Evolutionary conservation across 2,113 vertebrate genomes (phyloP).

Genomic region (human (Homo sapiens)): GRCh38 chr5:136244001-136244500

Average conservation of each 20-base stretch:
- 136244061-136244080: neutral
- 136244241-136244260: too few relatives aligned
- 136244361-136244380: neutral
- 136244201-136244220: too few relatives aligned
- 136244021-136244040: neutral
- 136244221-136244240: too few relatives aligned
- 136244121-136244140: too few relatives aligned
- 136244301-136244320: too few relatives aligned
- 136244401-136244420: neutral
- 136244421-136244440: neutral
- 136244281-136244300: too few relatives aligned
- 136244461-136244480: neutral
- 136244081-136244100: neutral
- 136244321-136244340: neutral
- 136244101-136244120: neutral
- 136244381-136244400: neutral
- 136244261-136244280: too few relatives aligned
- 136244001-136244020: neutral
- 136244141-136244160: too few relatives aligned
- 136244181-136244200: too few relatives aligned
- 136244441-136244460: neutral
- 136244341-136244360: neutral
- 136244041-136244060: neutral
- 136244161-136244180: too few relatives aligned
- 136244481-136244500: neutral